Base-by-base conservation (phyloP, 2,113 vertebrate genomes). In the Parotia lawesii region DNA sequence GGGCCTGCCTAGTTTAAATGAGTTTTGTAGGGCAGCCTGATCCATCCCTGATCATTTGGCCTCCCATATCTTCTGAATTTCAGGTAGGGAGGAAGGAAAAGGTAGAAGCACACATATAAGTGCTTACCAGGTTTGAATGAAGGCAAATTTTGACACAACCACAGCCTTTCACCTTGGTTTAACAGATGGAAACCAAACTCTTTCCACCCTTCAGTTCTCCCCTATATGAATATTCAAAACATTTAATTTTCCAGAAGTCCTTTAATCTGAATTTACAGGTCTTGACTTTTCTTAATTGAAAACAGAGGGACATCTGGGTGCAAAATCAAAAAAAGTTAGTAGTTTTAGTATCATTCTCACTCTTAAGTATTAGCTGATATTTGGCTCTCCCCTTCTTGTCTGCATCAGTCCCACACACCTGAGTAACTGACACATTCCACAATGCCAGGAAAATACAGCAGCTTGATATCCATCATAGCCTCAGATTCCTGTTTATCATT, bases 401-500 rank as follows among this genome's bases (percentile, higher is more conserved):
- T 51, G 5, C 2, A 1, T 65, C 48, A 65, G 31, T 25, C 19
- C 12, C n/a, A 54, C 25, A 90, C 54, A 94, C 93, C 86, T 96
- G 89, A 92, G 58, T 53, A 69, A 88, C 54, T 66, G 45, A 93
- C 89, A 96, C 67, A 70, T 93, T 92, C 64, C 79, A 92, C 71
- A 94, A 88, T 92, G 51, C 70, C 91, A 90, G 91, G 89, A 77
- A 94, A 94, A 47, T 61, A 82, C 47, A 80, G 83, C 35, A 57
- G 65, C 21, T 80, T 0, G 35, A 88, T 92, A 88, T 64, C 78
- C 51, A 91, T 86, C 88, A 71, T 85, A 85, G 33, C 56, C n/a
- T 66, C 51, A 71, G n/a, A 85, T 89, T 95, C 89, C 90, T 95
- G 83, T 95, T 94, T 96, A 94, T 77, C 42, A 64, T 64, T 90